Base-by-base conservation (phyloP, 1,140 invertebrate genomes). In the Drosophila biarmipes region DNA sequence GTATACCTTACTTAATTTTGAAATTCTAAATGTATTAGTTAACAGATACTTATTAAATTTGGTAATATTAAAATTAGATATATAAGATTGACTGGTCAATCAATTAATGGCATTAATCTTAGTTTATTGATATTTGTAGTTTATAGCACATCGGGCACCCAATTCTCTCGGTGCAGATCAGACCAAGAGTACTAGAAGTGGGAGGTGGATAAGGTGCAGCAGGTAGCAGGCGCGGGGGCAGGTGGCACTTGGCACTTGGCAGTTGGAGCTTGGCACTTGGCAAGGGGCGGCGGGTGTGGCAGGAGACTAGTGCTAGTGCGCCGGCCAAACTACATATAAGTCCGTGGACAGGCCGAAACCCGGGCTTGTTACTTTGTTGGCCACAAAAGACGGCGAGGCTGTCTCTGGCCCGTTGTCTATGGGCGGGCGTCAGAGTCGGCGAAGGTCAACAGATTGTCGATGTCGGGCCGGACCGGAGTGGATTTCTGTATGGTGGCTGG, bases 371-470 rank as follows among this genome's bases (percentile, higher is more conserved):
- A 72, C 68, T 72, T 72, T 72, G 67, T 69, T 71, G 67, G 67
- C 64, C 67, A 45, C 66, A 68, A 67, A 49, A 69, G 66, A 68
- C 66, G 40, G 40, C 49, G 42, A 24, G 51, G 27, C 67, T 24
- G 35, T 61, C 67, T 73, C 19, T 63, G 59, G 56, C 15, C 48
- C 52, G 49, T 75, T 58, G 78, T 74, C 82, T 81, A 87, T 84
- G 84, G 73, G 84, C 82, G 79, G 79, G 84, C 81, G 81, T 85
- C 71, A 59, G 81, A 79, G 82, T 80, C 80, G 85, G 80, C 84
- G 84, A 87, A 87, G 84, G 84, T 87, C 84, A 87, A 87, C 80
- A 89, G 84, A 89, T 89, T 87, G 84, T 89, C 79, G 84, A 73
- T 82, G 76, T 77, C 55, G 56, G 54, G 14, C 49, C 53, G 54